Evolutionary conservation across 2,797 vertebrate species (phyloP).

Genomic region (Phoeniculus purpureus): DNA sequence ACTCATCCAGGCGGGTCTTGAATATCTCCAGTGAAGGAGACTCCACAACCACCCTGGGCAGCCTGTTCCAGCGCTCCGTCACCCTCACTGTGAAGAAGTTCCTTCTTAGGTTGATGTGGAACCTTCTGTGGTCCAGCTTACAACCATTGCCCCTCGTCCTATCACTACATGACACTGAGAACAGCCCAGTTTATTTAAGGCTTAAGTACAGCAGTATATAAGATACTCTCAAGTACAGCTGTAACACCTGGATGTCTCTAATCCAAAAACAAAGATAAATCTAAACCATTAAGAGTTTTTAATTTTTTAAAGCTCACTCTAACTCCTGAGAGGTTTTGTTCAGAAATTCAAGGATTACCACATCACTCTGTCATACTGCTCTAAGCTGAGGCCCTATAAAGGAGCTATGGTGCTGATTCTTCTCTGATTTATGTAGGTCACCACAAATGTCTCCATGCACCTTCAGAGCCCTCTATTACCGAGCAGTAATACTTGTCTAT

Average conservation of each 20-base stretch:
- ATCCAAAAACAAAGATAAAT: neutral
- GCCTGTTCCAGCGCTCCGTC: no score
- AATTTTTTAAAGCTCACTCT: neutral
- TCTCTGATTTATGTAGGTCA: constrained; percentile 56
- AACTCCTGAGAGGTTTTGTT: neutral
- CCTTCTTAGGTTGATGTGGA: no score
- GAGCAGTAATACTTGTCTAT: neutral
- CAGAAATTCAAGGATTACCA: neutral
- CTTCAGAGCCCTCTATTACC: constrained; percentile 19
- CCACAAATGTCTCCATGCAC: neutral
- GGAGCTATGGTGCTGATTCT: neutral
- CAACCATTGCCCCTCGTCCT: no score
- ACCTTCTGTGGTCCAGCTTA: no score
- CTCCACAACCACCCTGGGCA: no score
- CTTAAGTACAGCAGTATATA: neutral
- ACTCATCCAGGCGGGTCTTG: no score
- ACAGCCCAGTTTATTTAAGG: neutral
- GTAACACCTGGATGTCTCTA: neutral
- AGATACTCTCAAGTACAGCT: neutral
- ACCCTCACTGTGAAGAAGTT: no score
- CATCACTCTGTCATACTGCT: neutral
- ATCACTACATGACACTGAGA: no score
- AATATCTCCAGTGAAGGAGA: no score
- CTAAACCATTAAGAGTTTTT: neutral
- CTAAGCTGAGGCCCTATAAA: neutral